Conservation (phyloP, 2,797 vertebrate species). For the Odontamblyopus lacepedii region DNA sequence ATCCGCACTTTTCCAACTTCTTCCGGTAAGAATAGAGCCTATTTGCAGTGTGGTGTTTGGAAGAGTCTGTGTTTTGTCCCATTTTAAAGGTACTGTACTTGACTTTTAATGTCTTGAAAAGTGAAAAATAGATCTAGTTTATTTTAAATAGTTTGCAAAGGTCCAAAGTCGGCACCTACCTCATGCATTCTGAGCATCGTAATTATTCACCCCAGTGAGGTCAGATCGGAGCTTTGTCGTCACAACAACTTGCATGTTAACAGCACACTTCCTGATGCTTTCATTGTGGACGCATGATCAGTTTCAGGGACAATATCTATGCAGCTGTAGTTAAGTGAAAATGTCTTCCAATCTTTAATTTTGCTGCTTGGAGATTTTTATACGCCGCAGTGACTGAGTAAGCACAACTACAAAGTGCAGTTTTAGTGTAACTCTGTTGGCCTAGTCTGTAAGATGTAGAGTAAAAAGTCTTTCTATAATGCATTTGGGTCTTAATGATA, state of each 20-base stretch:
- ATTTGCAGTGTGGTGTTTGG: too few relatives aligned
- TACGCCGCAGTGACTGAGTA: slow-evolving; percentile 18
- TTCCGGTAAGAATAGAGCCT: too few relatives aligned
- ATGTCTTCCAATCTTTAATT: slow-evolving; percentile 6
- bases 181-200: too few relatives aligned
- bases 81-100: too few relatives aligned
- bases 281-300: neutral
- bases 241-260: too few relatives aligned
- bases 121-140: too few relatives aligned
- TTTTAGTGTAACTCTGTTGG: slow-evolving; percentile 21
- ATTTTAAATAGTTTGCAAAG: neutral
- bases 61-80: neutral
- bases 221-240: too few relatives aligned
- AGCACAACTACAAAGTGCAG: slow-evolving; percentile 19
- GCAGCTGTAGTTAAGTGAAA: neutral
- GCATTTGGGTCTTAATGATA: slow-evolving; percentile 14
- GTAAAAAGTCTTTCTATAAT: slow-evolving; percentile 17
- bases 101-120: too few relatives aligned
- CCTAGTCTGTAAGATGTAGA: slow-evolving; percentile 1
- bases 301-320: neutral
- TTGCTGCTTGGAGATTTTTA: neutral
- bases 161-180: neutral
- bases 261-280: neutral
- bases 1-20: too few relatives aligned
- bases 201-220: too few relatives aligned